Evolutionary conservation across 2,797 vertebrate genomes (phyloP).

Genomic region (Muscicapa striata): DNA sequence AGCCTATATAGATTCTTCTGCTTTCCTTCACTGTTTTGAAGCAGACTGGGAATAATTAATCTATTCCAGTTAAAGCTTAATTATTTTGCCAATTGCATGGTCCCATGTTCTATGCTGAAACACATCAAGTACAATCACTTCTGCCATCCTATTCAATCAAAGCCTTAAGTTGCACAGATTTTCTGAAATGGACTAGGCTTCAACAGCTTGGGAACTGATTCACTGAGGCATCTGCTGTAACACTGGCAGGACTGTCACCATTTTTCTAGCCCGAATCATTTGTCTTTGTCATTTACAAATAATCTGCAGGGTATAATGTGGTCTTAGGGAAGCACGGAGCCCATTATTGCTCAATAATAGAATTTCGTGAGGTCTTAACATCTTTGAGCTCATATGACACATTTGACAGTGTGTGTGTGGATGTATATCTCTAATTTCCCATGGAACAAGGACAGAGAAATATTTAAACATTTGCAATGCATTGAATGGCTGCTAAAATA

Average conservation of each 20-base stretch:
- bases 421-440: background rate
- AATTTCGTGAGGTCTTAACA: conserved; percentile 25
- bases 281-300: conserved; percentile 65
- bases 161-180: conserved; percentile 38
- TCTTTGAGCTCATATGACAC: background rate
- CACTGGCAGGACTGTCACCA: conserved; percentile 36
- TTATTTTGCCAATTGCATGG: conserved; percentile 39
- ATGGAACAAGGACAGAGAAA: background rate
- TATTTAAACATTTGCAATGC: background rate
- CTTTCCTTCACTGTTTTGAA: background rate
- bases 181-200: conserved; percentile 47
- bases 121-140: conserved; percentile 43
- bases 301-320: conserved; percentile 43
- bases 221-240: conserved; percentile 61
- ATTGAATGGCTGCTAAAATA: conserved; percentile 26
- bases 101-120: conserved; percentile 37
- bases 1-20: background rate
- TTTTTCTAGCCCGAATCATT: conserved; percentile 37
- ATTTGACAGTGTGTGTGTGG: background rate
- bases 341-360: conserved; percentile 51
- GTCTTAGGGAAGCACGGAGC: conserved; percentile 42
- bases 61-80: conserved; percentile 24
- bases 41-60: conserved; percentile 43
- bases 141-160: conserved; percentile 54
- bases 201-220: conserved; percentile 61